Evolutionary conservation across 2,113 vertebrate genomes (phyloP).

Genomic region (Mus spicilegus): DNA sequence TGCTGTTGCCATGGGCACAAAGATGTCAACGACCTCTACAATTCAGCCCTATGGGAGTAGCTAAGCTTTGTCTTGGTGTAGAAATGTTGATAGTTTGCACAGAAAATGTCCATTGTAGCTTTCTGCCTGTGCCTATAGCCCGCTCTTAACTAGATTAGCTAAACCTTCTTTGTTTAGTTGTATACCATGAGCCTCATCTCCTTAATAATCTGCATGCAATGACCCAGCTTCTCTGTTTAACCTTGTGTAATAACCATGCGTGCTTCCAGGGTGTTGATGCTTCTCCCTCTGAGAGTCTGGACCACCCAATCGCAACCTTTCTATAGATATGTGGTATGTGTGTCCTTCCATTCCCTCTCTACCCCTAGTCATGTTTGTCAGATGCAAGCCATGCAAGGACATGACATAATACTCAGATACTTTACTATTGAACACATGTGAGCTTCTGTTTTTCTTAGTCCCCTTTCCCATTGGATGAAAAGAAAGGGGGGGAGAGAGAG

Average conservation of each 20-base stretch:
- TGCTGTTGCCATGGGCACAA: not conserved
- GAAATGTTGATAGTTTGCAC: not conserved
- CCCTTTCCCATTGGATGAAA: not conserved
- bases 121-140: not conserved
- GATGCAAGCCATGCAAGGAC: not conserved
- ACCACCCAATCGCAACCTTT: not conserved
- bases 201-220: not conserved
- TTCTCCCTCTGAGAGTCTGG: too few relatives aligned
- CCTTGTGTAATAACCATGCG: not conserved
- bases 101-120: not conserved
- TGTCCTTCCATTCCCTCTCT: not conserved
- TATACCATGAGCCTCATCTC: too few relatives aligned
- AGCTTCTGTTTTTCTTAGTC: not conserved
- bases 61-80: not conserved
- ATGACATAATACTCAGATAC: not conserved
- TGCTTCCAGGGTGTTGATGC: not conserved
- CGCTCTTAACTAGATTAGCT: not conserved
- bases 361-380: not conserved
- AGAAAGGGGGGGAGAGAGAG: rapidly evolving
- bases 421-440: not conserved
- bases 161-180: not conserved
- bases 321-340: not conserved
- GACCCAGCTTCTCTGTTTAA: not conserved
- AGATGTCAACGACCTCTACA: not conserved
- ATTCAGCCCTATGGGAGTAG: not conserved